These are phyloP conservation scores for Lycocerus yunnanus DNA, from an alignment of 2,888 invertebrate genomes.

Conservation along the genomic window DNA sequence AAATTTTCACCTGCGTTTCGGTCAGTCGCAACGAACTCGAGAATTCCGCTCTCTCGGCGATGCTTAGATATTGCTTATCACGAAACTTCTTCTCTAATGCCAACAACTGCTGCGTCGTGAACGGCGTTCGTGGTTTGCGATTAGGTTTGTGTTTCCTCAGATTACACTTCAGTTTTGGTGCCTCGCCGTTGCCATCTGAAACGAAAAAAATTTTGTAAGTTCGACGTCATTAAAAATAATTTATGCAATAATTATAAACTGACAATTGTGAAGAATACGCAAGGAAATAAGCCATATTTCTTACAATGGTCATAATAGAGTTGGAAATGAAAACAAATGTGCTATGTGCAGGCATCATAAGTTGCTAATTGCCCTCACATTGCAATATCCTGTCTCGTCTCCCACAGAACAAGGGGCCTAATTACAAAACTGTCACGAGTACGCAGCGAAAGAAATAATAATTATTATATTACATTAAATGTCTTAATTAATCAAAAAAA, in stretches of 20 bases:
- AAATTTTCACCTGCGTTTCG: conserved; percentile 88
- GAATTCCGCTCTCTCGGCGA: conserved; percentile 94
- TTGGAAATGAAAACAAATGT: conserved; percentile 26
- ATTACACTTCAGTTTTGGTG: conserved; percentile 86
- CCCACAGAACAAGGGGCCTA: conserved; percentile 16
- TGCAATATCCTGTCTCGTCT: conserved; percentile 33
- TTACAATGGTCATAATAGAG: conserved; percentile 19
- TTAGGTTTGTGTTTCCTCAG: conserved; percentile 94
- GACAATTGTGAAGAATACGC: conserved; percentile 13
- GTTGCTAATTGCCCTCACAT: conserved; percentile 35
- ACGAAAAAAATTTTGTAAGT: conserved; percentile 17
- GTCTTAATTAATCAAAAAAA: not conserved
- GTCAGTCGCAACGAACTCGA: conserved; percentile 87
- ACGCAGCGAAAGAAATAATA: conserved; percentile 12
- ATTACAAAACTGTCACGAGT: conserved; percentile 29
- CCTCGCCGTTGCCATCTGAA: conserved; percentile 75
- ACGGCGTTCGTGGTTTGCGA: conserved; percentile 92
- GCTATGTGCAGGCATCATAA: conserved; percentile 31
- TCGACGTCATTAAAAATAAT: conserved; percentile 16
- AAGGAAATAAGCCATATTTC: conserved; percentile 16
- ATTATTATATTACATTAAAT: not conserved
- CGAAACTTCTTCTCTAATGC: conserved; percentile 92
- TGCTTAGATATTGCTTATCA: conserved; percentile 92
- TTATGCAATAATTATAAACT: conserved; percentile 26
- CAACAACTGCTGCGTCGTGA: conserved; percentile 90